phyloP scores from a whole-genome alignment of 2,797 vertebrate genomes.

The Ptychadena robeensis region DNA sequence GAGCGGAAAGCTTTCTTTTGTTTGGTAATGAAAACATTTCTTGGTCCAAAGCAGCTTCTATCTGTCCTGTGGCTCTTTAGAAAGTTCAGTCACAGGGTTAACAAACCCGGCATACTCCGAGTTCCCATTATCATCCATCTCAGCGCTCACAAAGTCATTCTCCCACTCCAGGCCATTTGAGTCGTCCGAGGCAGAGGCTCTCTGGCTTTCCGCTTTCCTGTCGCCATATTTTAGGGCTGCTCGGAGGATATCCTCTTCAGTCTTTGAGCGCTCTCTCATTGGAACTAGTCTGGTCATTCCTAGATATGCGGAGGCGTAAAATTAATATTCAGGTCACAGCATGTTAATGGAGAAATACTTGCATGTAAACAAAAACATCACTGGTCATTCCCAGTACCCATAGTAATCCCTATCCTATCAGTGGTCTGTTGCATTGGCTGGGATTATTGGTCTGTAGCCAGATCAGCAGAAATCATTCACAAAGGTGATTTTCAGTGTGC shows the following conservation, averaged over 20 bases:
- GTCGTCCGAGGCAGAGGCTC: slow-evolving; percentile 88
- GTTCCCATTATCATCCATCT: slow-evolving; percentile 84
- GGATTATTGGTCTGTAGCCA: no score
- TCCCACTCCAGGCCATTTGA: slow-evolving; percentile 96
- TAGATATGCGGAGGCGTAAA: slow-evolving; percentile 61
- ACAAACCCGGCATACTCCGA: slow-evolving; percentile 88
- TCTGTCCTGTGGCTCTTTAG: slow-evolving; percentile 75
- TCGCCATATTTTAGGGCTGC: slow-evolving; percentile 82
- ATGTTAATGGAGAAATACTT: not conserved
- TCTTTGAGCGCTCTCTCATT: slow-evolving; percentile 88
- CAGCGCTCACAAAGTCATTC: slow-evolving; percentile 91
- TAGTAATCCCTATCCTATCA: no score
- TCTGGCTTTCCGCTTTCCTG: slow-evolving; percentile 80
- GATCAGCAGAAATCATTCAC: no score
- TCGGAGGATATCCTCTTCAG: slow-evolving; percentile 93
- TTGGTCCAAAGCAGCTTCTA: slow-evolving; percentile 65
- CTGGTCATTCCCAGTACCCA: no score
- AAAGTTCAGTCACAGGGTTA: slow-evolving; percentile 86
- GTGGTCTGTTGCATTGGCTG: no score
- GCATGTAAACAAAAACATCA: no score
- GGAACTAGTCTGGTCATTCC: slow-evolving; percentile 91
- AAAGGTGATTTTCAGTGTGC: no score
- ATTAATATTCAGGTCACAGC: not conserved
- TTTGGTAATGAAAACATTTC: slow-evolving; percentile 54
- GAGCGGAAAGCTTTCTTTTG: slow-evolving; percentile 33